phyloP scores from a whole-genome alignment of 2,113 vertebrate species.

The Chiloscyllium plagiosum region DNA sequence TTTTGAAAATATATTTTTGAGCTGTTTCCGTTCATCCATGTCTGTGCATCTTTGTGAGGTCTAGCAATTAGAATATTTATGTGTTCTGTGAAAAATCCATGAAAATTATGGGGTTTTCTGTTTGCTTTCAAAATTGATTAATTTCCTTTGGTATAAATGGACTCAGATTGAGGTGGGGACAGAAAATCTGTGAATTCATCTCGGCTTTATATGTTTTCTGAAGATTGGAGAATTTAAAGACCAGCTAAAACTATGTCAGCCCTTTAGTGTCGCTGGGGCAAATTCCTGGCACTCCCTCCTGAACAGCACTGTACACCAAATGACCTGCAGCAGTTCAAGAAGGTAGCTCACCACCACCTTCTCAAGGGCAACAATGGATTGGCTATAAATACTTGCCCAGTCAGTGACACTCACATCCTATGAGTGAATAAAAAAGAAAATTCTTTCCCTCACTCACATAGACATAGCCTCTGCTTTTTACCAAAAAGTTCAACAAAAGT shows the following conservation, averaged over 20 bases:
- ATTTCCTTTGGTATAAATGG: not conserved
- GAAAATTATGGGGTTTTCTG: not conserved
- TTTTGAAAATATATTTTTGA: not conserved
- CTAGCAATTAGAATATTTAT: not conserved
- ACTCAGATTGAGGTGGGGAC: too few relatives aligned
- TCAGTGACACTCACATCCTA: too few relatives aligned
- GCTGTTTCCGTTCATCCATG: too few relatives aligned
- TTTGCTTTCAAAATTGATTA: not conserved
- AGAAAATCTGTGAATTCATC: not conserved
- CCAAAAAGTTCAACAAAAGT: not conserved
- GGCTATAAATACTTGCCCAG: too few relatives aligned
- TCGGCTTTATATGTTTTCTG: not conserved
- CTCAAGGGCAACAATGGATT: too few relatives aligned
- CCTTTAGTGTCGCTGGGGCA: not conserved
- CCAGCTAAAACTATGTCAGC: not conserved
- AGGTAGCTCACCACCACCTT: too few relatives aligned
- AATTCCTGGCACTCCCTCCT: too few relatives aligned
- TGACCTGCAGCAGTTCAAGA: too few relatives aligned
- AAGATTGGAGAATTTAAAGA: not conserved
- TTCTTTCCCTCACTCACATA: not conserved
- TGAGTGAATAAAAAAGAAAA: not conserved
- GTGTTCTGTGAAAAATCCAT: not conserved
- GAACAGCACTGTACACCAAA: too few relatives aligned
- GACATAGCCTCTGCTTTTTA: not conserved
- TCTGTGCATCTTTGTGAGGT: not conserved